These are phyloP conservation scores for Drosophila bocki DNA, from an alignment of 1,140 invertebrate species.

Conservation along the genomic window DNA sequence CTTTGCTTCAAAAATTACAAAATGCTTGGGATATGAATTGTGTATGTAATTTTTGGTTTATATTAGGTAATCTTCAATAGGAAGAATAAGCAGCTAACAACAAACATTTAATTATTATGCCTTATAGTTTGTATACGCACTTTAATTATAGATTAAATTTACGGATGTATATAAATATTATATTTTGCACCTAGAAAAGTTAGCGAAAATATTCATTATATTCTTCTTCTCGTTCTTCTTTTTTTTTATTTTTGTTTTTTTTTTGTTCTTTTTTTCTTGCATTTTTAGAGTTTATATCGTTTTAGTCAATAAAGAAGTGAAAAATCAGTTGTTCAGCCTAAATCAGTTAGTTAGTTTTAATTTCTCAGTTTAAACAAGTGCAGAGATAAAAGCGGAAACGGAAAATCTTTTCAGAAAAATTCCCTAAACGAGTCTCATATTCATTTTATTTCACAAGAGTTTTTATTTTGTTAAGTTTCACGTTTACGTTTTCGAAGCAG, in stretches of 20 bases:
- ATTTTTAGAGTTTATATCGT: slow-evolving; percentile 20
- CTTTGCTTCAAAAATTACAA: slow-evolving; percentile 51
- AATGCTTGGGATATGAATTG: slow-evolving; percentile 52
- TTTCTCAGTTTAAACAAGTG: slow-evolving; percentile 59
- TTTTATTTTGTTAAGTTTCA: slow-evolving; percentile 55
- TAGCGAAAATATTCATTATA: slow-evolving; percentile 49
- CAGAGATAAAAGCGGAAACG: slow-evolving; percentile 46
- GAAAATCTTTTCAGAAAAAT: slow-evolving; percentile 64
- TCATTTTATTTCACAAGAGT: slow-evolving; percentile 59
- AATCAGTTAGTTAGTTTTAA: slow-evolving; percentile 37
- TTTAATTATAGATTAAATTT: slow-evolving; percentile 51
- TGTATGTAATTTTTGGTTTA: slow-evolving; percentile 17
- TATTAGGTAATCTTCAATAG: slow-evolving; percentile 75
- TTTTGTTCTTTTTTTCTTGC: slow-evolving; percentile 37
- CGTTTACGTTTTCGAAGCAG: slow-evolving; percentile 82
- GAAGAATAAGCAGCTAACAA: slow-evolving; percentile 83
- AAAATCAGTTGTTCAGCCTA: slow-evolving; percentile 37
- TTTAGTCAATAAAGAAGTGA: slow-evolving; percentile 31
- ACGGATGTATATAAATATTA: slow-evolving; percentile 55
- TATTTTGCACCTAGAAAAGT: slow-evolving; percentile 56
- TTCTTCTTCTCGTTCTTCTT: slow-evolving; percentile 8
- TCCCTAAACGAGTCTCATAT: slow-evolving; percentile 79
- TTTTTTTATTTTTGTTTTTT: slow-evolving; percentile 24
- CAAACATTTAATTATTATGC: slow-evolving; percentile 77
- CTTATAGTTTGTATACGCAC: slow-evolving; percentile 44